Evolutionary conservation across 2,797 vertebrate genomes (phyloP).

Genomic region (Thamnophis elegans): DNA sequence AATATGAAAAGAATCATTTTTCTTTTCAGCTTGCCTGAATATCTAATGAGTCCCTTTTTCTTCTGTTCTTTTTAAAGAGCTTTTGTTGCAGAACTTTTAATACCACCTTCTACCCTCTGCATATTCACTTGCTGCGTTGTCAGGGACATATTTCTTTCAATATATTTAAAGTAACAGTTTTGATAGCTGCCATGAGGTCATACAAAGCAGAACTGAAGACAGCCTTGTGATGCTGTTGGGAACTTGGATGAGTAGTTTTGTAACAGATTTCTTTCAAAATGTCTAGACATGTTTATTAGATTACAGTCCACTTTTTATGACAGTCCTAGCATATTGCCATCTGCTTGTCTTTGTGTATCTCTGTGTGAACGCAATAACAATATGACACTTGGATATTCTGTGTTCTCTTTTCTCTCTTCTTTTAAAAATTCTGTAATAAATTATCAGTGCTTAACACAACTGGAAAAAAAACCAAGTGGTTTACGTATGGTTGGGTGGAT

Average conservation of each 20-base stretch:
- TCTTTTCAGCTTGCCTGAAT: conserved; percentile 15
- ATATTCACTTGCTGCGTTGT: conserved; percentile 30
- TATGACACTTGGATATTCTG: conserved; percentile 31
- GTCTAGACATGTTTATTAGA: conserved; percentile 32
- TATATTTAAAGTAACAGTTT: conserved; percentile 46
- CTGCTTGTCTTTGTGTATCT: conserved; percentile 56
- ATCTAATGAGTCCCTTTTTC: conserved; percentile 16
- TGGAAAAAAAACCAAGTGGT: conserved; percentile 40
- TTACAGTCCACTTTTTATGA: conserved; percentile 35
- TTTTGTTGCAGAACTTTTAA: conserved; percentile 23
- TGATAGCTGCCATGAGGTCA: conserved; percentile 40
- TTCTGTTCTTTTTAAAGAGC: background rate
- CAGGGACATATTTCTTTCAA: conserved; percentile 21
- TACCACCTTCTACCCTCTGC: background rate
- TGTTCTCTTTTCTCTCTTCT: conserved; percentile 1
- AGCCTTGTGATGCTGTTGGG: background rate
- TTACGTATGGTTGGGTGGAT: conserved; percentile 26
- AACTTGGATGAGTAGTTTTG: conserved; percentile 23
- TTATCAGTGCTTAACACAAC: conserved; percentile 48
- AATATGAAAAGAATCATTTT: conserved; percentile 27
- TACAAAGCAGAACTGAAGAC: conserved; percentile 31
- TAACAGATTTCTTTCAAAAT: conserved; percentile 41
- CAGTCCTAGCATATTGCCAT: conserved; percentile 37
- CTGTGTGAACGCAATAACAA: conserved; percentile 35
- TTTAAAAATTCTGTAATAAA: conserved; percentile 21